Evolutionary conservation across 1,140 invertebrate genomes (phyloP).

Genomic region (Cataglyphis hispanica): DNA sequence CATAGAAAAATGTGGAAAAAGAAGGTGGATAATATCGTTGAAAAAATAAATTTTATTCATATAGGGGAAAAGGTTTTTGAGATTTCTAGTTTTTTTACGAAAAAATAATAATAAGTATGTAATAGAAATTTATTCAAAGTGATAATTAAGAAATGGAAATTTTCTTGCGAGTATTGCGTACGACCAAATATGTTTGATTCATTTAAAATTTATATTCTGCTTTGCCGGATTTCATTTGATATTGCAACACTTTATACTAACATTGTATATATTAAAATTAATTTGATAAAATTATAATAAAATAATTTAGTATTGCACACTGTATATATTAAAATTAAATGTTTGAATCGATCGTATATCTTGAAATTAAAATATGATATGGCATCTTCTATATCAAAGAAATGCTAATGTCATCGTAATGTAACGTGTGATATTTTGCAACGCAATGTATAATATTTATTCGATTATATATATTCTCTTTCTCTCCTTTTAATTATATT

Average conservation of each 20-base stretch:
- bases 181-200: neutral
- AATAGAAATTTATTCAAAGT: neutral
- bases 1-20: neutral
- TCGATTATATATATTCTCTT: neutral
- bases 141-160: neutral
- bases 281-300: too few relatives aligned
- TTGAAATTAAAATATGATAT: constrained; percentile 10
- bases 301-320: too few relatives aligned
- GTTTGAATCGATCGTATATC: constrained; percentile 4
- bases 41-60: neutral
- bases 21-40: too few relatives aligned
- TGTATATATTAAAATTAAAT: neutral
- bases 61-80: neutral
- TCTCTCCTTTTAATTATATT: neutral
- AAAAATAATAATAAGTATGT: neutral
- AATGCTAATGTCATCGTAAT: neutral
- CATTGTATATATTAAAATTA: neutral
- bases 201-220: constrained; percentile 15
- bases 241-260: too few relatives aligned
- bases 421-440: neutral
- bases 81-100: too few relatives aligned
- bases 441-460: constrained; percentile 24
- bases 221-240: neutral
- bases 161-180: neutral
- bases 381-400: neutral